A percentile compares a stretch with the other conserved stretches of the same genome.
phyloP scores from a whole-genome alignment of 2,888 invertebrate genomes.

The Drosophila basisetae region DNA sequence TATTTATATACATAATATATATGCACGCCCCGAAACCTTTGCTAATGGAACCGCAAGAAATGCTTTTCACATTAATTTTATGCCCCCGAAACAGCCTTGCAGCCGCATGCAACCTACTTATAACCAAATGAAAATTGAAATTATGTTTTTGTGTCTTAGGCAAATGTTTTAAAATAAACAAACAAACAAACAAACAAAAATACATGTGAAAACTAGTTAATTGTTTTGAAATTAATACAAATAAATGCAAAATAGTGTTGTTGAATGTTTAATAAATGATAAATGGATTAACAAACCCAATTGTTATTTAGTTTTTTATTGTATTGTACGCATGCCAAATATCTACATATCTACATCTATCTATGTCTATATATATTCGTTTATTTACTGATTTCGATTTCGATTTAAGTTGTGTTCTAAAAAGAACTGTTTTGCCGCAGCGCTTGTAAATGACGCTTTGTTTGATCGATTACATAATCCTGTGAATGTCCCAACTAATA shows the following conservation, averaged over 20 bases:
- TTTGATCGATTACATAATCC: conserved; percentile 41
- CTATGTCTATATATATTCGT: conserved; percentile 4
- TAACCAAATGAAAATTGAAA: conserved; percentile 42
- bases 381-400: conserved; percentile 23
- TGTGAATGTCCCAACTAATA: conserved; percentile 38
- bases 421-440: conserved; percentile 38
- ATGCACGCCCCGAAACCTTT: conserved; percentile 49
- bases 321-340: conserved; percentile 54
- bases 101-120: conserved; percentile 66
- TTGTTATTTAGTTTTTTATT: conserved; percentile 59
- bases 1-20: neutral
- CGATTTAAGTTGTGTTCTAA: conserved; percentile 31
- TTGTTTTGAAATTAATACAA: conserved; percentile 45
- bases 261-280: conserved; percentile 76
- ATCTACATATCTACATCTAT: conserved; percentile 12
- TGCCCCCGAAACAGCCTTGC: conserved; percentile 13
- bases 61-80: conserved; percentile 45
- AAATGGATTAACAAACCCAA: conserved; percentile 67
- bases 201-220: conserved; percentile 51
- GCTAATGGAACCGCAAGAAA: conserved; percentile 56
- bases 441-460: conserved; percentile 57
- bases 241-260: conserved; percentile 59
- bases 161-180: conserved; percentile 24
- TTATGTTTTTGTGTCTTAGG: conserved; percentile 44
- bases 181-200: conserved; percentile 16